Percentiles rank a stretch among this genome's conserved stretches.
phyloP scores from a whole-genome alignment of 1,140 invertebrate genomes.

The Danaus melanippus region DNA sequence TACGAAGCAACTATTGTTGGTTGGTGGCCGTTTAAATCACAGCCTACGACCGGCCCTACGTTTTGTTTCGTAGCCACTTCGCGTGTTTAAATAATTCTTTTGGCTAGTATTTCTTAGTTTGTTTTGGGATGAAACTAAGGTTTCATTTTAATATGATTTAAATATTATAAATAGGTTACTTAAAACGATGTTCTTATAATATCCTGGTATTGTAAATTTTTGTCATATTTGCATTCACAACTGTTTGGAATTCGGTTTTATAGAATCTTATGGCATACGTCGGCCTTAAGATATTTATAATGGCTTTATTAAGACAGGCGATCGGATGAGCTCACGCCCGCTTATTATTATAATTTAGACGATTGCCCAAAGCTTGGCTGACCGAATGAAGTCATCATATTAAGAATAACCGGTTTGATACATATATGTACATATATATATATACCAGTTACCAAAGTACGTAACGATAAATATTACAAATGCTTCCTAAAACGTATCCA shows the following conservation, averaged over 20 bases:
- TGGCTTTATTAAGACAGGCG: conserved; percentile 68
- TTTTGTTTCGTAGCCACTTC: conserved; percentile 30
- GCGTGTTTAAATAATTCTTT: conserved; percentile 21
- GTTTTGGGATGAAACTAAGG: not conserved
- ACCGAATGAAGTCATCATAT: conserved; percentile 66
- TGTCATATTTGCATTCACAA: not conserved
- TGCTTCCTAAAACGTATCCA: not conserved
- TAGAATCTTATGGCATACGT: conserved; percentile 34
- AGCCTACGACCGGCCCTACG: conserved; percentile 36
- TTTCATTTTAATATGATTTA: too few relatives aligned
- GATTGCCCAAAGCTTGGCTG: conserved; percentile 62
- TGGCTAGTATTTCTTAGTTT: conserved; percentile 5
- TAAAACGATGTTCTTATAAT: too few relatives aligned
- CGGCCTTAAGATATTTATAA: conserved; percentile 65
- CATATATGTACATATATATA: not conserved
- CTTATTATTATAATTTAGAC: conserved; percentile 72
- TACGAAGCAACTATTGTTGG: conserved; percentile 63
- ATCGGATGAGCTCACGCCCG: conserved; percentile 61
- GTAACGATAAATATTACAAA: conserved; percentile 10
- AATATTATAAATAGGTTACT: too few relatives aligned
- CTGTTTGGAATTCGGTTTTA: conserved; percentile 47
- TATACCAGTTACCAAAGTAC: not conserved
- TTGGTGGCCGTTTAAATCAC: conserved; percentile 55
- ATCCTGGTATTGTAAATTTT: too few relatives aligned
- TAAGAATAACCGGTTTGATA: conserved; percentile 31